These are phyloP conservation scores for Murina feae DNA, from an alignment of 2,113 vertebrate species.

Conservation along the genomic window DNA sequence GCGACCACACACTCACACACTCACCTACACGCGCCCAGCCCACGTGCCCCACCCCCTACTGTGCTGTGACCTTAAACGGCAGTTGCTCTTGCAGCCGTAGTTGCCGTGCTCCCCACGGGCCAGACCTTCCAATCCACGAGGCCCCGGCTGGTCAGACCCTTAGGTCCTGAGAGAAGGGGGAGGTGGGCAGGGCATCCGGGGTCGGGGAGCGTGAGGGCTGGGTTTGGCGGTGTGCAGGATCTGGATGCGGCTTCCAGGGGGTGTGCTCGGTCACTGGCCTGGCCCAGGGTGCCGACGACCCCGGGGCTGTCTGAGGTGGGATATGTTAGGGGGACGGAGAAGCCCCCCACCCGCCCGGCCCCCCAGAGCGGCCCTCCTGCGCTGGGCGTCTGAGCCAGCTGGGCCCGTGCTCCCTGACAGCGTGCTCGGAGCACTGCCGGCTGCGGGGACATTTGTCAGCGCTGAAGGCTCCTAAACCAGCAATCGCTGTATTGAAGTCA, in stretches of 20 bases:
- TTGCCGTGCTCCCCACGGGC: neutral
- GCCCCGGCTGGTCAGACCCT: neutral
- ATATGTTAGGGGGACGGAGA: neutral
- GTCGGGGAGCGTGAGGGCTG: neutral
- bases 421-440: neutral
- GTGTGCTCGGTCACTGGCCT: too few species aligned
- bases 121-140: neutral
- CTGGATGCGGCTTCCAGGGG: neutral
- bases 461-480: constrained; percentile 63
- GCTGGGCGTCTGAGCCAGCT: neutral
- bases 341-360: neutral
- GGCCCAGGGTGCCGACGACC: rapidly evolving
- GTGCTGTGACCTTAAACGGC: neutral
- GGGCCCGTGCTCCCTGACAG: neutral
- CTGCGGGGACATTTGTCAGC: constrained; percentile 33
- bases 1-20: neutral
- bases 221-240: neutral
- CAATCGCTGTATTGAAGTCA: constrained; percentile 56
- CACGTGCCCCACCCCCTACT: neutral
- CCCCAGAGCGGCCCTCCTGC: neutral
- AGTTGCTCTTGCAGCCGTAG: neutral
- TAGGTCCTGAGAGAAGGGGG: neutral
- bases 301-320: neutral
- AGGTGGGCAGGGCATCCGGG: neutral
- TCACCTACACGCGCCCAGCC: neutral